Conservation (phyloP, 1,140 invertebrate species). For the Cydia amplana region DNA sequence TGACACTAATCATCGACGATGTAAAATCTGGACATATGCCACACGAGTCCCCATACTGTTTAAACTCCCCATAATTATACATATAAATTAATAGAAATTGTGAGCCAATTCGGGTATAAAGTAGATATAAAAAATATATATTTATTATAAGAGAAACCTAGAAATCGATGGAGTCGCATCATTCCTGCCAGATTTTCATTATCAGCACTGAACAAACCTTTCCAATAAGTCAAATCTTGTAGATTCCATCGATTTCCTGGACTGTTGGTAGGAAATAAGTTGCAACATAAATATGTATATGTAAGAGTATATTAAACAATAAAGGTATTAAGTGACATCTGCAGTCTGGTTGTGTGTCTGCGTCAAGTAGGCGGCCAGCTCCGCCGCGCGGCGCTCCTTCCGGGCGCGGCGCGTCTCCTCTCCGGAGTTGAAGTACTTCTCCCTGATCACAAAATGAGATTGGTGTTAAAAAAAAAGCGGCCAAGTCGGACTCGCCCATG, state of each 20-base stretch:
- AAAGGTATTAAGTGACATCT: conserved; percentile 33
- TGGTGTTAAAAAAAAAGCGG: no score
- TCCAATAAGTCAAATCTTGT: background rate
- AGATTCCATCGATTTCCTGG: background rate
- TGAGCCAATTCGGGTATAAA: background rate
- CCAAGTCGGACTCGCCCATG: no score
- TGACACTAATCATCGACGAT: no score
- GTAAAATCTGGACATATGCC: no score
- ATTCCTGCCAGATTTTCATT: no score
- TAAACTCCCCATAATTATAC: background rate
- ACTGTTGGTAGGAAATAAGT: background rate
- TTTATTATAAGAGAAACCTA: background rate
- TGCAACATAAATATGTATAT: background rate
- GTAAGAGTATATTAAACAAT: background rate
- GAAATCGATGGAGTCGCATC: background rate
- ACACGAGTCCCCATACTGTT: no score
- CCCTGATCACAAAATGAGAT: conserved; percentile 68
- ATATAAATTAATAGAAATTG: background rate
- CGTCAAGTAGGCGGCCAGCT: conserved; percentile 48
- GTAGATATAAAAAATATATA: background rate
- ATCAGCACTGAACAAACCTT: background rate
- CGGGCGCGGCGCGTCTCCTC: conserved; percentile 83
- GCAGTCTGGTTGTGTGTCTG: conserved; percentile 35
- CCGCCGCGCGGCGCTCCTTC: conserved; percentile 59
- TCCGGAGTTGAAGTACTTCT: conserved; percentile 84